A percentile compares a stretch with the other conserved stretches of the same genome.
Evolutionary conservation across 1,140 invertebrate genomes (phyloP).

Genomic region (Xylocopa sonorina): DNA sequence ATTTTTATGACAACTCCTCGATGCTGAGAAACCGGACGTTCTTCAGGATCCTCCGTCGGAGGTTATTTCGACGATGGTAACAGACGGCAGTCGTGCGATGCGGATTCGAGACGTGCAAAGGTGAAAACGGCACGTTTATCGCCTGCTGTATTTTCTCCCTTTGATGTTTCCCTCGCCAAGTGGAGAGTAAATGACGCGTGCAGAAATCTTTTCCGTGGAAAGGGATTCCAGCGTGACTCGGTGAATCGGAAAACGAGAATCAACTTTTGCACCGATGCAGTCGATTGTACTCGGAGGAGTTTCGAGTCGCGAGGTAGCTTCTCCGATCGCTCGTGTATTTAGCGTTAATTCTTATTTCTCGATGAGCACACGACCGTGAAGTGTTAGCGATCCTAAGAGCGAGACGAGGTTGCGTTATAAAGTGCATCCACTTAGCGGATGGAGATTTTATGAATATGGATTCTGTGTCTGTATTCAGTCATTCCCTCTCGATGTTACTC

Average conservation of each 20-base stretch:
- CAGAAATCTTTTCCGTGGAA: not conserved
- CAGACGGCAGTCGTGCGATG: too few species aligned
- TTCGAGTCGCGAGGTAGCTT: too few species aligned
- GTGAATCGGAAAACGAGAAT: not conserved
- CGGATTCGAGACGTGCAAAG: not conserved
- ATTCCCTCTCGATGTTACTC: not conserved
- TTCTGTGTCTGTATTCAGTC: not conserved
- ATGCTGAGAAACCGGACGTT: too few species aligned
- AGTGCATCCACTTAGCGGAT: not conserved
- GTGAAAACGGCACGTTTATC: not conserved
- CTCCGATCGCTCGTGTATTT: too few species aligned
- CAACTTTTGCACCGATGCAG: not conserved
- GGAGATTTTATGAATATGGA: not conserved
- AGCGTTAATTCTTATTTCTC: too few species aligned
- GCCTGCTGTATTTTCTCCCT: not conserved
- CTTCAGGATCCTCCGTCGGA: too few species aligned
- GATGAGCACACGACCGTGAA: too few species aligned
- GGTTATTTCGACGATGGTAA: too few species aligned
- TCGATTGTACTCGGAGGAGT: too few species aligned
- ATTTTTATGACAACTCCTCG: too few species aligned
- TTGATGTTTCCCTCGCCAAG: not conserved
- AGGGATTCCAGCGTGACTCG: not conserved
- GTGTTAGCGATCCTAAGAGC: too few species aligned
- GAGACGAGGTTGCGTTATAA: not conserved
- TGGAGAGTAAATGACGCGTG: not conserved